Base-by-base conservation (phyloP, 2,888 invertebrate genomes). In the Selenia dentaria region DNA sequence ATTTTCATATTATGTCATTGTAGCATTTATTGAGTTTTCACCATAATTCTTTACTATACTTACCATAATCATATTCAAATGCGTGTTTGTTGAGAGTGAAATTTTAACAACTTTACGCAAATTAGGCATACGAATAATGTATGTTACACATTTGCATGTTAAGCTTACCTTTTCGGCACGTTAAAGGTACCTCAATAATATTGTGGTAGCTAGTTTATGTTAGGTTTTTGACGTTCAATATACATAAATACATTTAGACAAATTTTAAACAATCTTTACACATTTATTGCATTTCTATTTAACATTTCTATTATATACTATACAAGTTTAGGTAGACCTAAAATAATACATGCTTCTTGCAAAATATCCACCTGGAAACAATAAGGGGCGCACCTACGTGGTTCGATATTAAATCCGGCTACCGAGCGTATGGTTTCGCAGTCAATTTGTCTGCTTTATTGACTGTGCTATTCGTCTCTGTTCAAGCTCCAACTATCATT, bases 371-470 rank as follows among this genome's bases (percentile, higher is more conserved):
- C 73, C 59, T 74, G 70, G 77, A 76, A 74, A 83, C 82, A 81
- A 82, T 80, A 75, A 67, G 49, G 56, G 77, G 71, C 82, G 64
- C 81, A 71, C 81, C 82, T 79, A 69, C 61, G 64, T 49, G 55
- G 51, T 59, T 66, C 60, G 66, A 64, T 68, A 83, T 82, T 80
- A 79, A 78, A 81, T 77, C 68, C 67, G 69, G 67, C 65, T 63
- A 66, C 71, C 62, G 67, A 66, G 59, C 67, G 68, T 16, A 2
- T 67, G 67, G 75, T 79, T 82, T 83, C 74, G 73, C 81, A 82
- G 83, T 79, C 79, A 76, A 83, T 86, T 85, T 83, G 80, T 77
- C 75, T 76, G 79, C 79, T 82, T 80, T 81, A 85, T 85, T 79
- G 80, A 77, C 72, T 80, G 76, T 79, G 67, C 68, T 71, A 65